These are phyloP conservation scores for Sphyrna mokarran DNA, from an alignment of 2,113 vertebrate species.

Conservation along the genomic window DNA sequence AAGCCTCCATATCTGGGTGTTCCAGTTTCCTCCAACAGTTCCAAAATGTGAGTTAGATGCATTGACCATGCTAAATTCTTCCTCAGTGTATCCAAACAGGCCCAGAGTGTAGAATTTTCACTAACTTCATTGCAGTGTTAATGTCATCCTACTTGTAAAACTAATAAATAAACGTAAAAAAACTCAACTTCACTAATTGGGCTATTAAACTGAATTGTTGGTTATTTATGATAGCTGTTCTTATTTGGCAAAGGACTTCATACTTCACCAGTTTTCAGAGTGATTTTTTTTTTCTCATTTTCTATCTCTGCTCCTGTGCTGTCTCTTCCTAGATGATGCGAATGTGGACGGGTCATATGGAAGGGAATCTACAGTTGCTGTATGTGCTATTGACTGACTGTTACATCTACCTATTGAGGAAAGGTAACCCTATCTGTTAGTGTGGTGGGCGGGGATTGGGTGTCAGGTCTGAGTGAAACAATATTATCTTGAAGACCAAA, in stretches of 20 bases:
- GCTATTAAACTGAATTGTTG: background rate
- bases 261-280: background rate
- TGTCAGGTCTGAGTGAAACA: background rate
- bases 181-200: background rate
- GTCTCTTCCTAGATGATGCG: conserved; percentile 73
- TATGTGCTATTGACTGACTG: conserved; percentile 89
- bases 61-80: too few relatives aligned
- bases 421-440: conserved; percentile 60
- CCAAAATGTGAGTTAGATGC: too few relatives aligned
- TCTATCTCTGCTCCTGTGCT: background rate
- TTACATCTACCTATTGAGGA: conserved; percentile 87
- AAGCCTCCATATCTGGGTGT: too few relatives aligned
- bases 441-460: background rate
- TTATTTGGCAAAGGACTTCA: background rate
- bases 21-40: too few relatives aligned
- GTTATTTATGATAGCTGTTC: background rate
- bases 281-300: background rate
- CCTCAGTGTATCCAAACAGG: too few relatives aligned
- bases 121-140: too few relatives aligned
- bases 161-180: too few relatives aligned
- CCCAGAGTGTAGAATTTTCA: too few relatives aligned
- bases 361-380: conserved; percentile 87
- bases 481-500: background rate
- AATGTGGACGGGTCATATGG: conserved; percentile 97
- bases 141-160: too few relatives aligned